Conservation (phyloP, 2,797 vertebrate genomes). For the Siniperca scherzeri region DNA sequence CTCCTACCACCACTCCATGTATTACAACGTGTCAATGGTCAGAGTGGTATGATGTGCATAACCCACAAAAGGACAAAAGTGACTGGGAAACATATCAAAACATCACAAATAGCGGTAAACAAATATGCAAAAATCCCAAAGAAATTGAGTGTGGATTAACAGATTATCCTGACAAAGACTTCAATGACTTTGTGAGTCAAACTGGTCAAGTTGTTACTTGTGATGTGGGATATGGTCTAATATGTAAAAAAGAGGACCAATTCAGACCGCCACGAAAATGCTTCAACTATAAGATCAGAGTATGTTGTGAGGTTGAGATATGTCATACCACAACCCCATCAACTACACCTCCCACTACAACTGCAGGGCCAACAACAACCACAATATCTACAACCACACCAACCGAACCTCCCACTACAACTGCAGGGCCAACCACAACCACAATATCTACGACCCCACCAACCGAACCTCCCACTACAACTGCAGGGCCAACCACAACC, state of each 20-base stretch:
- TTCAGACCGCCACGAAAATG: constrained; percentile 42
- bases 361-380: neutral
- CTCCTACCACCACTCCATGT: constrained; percentile 46
- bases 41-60: constrained; percentile 80
- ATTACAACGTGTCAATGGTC: constrained; percentile 76
- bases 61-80: neutral
- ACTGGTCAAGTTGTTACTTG: constrained; percentile 68
- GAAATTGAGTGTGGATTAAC: constrained; percentile 70
- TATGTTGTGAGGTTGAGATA: constrained; percentile 47
- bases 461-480: neutral
- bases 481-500: neutral
- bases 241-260: constrained; percentile 73
- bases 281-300: constrained; percentile 75
- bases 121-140: constrained; percentile 66
- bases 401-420: neutral
- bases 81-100: constrained; percentile 79
- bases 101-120: constrained; percentile 61
- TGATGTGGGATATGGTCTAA: constrained; percentile 67
- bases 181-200: constrained; percentile 27
- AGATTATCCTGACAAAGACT: neutral
- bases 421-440: neutral
- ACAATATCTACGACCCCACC: neutral
- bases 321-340: constrained; percentile 29
- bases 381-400: neutral
- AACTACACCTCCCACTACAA: neutral